Evolutionary conservation across 2,888 invertebrate genomes (phyloP), one percentile per base, ranked within the genome.

Genomic region (Thymelicus sylvestris): DNA sequence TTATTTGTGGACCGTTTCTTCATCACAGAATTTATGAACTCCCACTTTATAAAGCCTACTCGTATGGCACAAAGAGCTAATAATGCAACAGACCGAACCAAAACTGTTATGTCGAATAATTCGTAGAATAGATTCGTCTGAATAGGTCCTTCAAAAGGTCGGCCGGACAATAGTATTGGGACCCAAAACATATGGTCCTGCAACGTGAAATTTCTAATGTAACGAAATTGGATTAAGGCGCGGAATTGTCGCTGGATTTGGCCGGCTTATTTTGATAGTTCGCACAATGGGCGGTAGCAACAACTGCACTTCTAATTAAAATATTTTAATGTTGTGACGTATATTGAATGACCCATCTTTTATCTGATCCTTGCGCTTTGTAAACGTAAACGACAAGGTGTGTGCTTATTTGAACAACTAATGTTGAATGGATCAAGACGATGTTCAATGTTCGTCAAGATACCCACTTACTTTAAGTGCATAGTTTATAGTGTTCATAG

Each of bases 201-300:
- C 81, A 79, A 81, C 79, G 82, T 75, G 78, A 81, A 81, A 78
- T 79, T 80, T 79, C 80, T 70, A 86, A 86, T 87, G 87, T 90
- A 83, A 83, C 85, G 78, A 91, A 90, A 93, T 92, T 92, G 92
- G 92, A 93, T 93, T 93, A 90, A 80, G 79, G 75, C 70, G 79
- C 77, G 74, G 79, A 83, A 83, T 85, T 85, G 86, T 86, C 83
- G 79, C 78, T 76, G 78, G 74, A 84, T 82, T 87, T 83, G 87
- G 83, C 85, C 85, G 81, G 83, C 82, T 87, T 90, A 87, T 86
- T 84, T 86, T 81, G 84, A 84, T 72, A 80, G 76, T 76, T 76
- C 79, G 68, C 81, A 84, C 88, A 90, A 85, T 85, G 76, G 83
- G 71, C 57, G 68, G 66, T 50, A 77, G 75, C 72, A 74, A 77